Conservation (phyloP, 2,888 invertebrate genomes). For the Onthophagus sagittarius region DNA sequence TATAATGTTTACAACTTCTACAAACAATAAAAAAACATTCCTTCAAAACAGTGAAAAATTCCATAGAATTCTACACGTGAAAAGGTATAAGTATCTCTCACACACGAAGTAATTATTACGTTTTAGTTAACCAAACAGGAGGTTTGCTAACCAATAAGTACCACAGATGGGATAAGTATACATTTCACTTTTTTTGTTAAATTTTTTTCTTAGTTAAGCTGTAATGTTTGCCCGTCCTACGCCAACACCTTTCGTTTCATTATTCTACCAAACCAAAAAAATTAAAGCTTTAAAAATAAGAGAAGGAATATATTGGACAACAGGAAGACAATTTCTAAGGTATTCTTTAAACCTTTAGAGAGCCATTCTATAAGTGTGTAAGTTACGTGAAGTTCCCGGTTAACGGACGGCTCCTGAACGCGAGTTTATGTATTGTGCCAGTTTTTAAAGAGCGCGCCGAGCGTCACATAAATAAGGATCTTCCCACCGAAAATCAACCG, state of each 20-base stretch:
- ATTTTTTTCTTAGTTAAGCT: not conserved
- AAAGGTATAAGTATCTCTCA: slow-evolving; percentile 20
- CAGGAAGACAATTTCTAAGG: not conserved
- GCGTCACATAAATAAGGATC: slow-evolving; percentile 25
- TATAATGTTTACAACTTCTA: no score
- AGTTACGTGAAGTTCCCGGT: not conserved
- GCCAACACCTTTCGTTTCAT: not conserved
- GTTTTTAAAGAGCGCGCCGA: slow-evolving; percentile 1
- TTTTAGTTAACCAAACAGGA: slow-evolving; percentile 22
- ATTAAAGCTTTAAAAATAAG: no score
- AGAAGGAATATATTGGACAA: no score
- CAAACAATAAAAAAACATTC: no score
- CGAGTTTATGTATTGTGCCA: not conserved
- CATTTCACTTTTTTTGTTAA: not conserved
- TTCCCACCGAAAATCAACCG: slow-evolving; percentile 23
- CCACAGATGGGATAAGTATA: not conserved
- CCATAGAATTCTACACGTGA: slow-evolving; percentile 23
- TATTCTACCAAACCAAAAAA: not conserved
- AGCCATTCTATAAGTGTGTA: not conserved
- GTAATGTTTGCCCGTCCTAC: not conserved
- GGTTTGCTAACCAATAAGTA: slow-evolving; percentile 1
- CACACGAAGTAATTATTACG: slow-evolving; percentile 20
- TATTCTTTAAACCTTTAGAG: not conserved
- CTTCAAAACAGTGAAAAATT: slow-evolving; percentile 26
- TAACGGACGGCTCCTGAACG: not conserved